Evolutionary conservation across 2,797 vertebrate genomes (phyloP), one percentile per base, ranked within the genome.

Genomic region (Clarias pachynema): DNA sequence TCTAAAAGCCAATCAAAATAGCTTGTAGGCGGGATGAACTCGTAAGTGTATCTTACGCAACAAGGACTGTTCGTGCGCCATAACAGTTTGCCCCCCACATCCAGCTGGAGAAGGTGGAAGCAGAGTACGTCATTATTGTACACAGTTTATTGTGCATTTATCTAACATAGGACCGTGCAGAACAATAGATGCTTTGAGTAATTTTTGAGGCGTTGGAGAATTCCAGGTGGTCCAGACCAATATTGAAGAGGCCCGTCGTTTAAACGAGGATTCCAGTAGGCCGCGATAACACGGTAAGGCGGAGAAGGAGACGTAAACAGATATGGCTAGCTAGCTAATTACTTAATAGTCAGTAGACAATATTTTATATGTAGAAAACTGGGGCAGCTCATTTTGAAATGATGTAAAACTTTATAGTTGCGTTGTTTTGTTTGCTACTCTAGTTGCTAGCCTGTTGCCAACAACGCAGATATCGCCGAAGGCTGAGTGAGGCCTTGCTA

Each of bases 21-120:
- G 2, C 2, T 53, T 49, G 44, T 29, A n/a, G 44, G 15, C 44
- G 6, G 14, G 44, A 53, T 37, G 37, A 15, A n/a, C 14, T 1
- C 4, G 18, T 22, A n/a, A 26, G 15, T 5, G 57, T 18, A 1
- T n/a, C 34, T 90, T 89, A 89, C 57, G 85, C 83, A 90, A 89
- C 87, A 62, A 44, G 57, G 65, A 60, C 70, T 57, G 82, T 69
- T 87, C 60, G 49, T 79, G 86, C 87, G 89, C 87, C 82, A 72
- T 75, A 44, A 15, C 56, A 68, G 79, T 85, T 89, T 87, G 56
- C 75, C 70, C 83, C 83, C 80, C 74, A 77, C 69, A 82, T 57
- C 22, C 70, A 59, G 72, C 2, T 8, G 56, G 26, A 79, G 34
- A 74, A 69, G 14, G 10, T 53, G 49, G 57, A 79, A 15, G 53